Percentiles rank a stretch among this genome's conserved stretches.
Evolutionary conservation across 2,113 vertebrate species (phyloP).

Genomic region (Genyomyrus donnyi): DNA sequence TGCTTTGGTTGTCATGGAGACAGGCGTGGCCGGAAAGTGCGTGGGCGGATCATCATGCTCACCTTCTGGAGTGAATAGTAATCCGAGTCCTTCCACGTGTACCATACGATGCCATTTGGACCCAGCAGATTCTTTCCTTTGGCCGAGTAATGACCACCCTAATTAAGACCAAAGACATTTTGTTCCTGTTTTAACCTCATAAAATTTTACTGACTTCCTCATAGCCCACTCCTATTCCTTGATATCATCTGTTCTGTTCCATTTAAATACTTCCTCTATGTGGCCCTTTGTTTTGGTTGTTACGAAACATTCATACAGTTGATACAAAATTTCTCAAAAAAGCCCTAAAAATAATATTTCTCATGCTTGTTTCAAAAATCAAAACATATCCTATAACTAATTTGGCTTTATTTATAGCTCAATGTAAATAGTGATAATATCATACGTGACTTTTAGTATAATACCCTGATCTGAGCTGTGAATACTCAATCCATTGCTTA

Average conservation of each 20-base stretch:
- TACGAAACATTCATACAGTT: background rate
- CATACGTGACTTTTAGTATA: background rate
- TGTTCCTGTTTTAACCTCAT: background rate
- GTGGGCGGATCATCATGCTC: slow-evolving; percentile 80
- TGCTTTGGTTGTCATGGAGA: slow-evolving; percentile 55
- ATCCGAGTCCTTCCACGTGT: slow-evolving; percentile 78
- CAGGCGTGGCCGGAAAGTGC: slow-evolving; percentile 55
- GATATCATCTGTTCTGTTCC: background rate
- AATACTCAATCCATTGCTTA: background rate
- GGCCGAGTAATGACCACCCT: slow-evolving; percentile 71
- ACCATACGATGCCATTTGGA: slow-evolving; percentile 77
- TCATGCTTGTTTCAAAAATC: background rate
- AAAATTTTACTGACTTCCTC: background rate
- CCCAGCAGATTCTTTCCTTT: slow-evolving; percentile 62
- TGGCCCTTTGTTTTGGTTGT: background rate
- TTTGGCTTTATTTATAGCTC: background rate
- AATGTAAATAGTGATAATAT: background rate
- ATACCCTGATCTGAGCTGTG: background rate
- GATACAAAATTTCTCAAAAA: background rate
- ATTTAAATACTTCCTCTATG: background rate
- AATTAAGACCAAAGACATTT: slow-evolving; percentile 5
- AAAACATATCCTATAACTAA: background rate
- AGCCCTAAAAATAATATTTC: background rate
- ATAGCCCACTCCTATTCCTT: background rate
- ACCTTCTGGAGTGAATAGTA: slow-evolving; percentile 78